A percentile compares a stretch with the other conserved stretches of the same genome.
Conservation (phyloP, 2,888 invertebrate genomes). For the Leptodirus hochenwartii region DNA sequence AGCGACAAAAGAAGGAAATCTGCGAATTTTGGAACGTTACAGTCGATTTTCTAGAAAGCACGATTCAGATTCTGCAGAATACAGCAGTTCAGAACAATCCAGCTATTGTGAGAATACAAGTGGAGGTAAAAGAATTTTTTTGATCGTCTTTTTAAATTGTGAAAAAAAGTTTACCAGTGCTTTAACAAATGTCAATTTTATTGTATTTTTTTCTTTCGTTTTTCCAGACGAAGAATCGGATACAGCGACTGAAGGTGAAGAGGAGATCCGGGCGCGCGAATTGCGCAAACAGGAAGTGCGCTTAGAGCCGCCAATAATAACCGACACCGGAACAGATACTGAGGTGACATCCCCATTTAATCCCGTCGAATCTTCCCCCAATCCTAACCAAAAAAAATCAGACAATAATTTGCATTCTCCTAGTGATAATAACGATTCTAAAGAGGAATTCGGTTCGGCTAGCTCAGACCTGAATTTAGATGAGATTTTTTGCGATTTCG, state of each 20-base stretch:
- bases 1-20: conserved; percentile 44
- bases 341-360: conserved; percentile 39
- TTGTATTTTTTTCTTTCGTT: conserved; percentile 8
- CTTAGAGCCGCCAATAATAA: conserved; percentile 39
- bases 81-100: conserved; percentile 26
- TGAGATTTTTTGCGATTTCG: too few relatives aligned
- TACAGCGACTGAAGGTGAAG: conserved; percentile 57
- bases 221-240: conserved; percentile 42
- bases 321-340: conserved; percentile 48
- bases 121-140: conserved; percentile 29
- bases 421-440: conserved; percentile 7
- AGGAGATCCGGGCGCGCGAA: conserved; percentile 47
- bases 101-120: conserved; percentile 31
- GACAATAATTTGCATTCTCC: conserved; percentile 1
- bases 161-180: background rate
- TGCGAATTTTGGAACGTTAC: conserved; percentile 50
- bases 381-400: conserved; percentile 1
- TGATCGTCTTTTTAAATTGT: conserved; percentile 5
- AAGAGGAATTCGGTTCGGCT: too few relatives aligned
- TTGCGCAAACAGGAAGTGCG: conserved; percentile 48
- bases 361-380: conserved; percentile 10
- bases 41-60: conserved; percentile 29
- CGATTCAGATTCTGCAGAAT: conserved; percentile 21
- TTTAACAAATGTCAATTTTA: background rate
- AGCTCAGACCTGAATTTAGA: too few relatives aligned